These are phyloP conservation scores for Numenius arquata DNA, from an alignment of 2,113 vertebrate species.

Conservation along the genomic window DNA sequence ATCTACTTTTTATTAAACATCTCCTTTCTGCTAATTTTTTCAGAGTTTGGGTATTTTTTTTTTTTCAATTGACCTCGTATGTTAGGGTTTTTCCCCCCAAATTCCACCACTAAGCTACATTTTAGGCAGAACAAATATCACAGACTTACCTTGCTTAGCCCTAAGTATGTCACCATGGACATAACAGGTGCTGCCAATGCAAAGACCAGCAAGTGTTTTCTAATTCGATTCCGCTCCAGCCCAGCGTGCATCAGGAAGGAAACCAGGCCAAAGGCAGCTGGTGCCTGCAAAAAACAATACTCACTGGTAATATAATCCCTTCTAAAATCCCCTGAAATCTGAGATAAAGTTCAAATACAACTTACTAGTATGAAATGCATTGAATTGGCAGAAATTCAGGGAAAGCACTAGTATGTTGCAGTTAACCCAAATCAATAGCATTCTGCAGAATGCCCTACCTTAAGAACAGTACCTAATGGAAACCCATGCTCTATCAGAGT, in stretches of 20 bases:
- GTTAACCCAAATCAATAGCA: not conserved
- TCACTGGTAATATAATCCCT: not conserved
- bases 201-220: constrained; percentile 96
- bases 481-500: not conserved
- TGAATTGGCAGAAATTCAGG: not conserved
- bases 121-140: not conserved
- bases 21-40: not conserved
- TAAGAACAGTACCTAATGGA: not conserved
- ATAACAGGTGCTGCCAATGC: constrained; percentile 92
- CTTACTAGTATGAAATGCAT: not conserved
- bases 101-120: not conserved
- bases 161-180: constrained; percentile 92
- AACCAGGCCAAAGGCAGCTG: constrained; percentile 95
- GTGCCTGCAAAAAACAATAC: constrained; percentile 79
- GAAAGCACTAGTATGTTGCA: not conserved
- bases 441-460: not conserved
- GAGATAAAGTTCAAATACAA: not conserved
- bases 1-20: not conserved
- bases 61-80: not conserved
- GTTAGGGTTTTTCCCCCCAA: not conserved
- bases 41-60: not conserved
- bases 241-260: constrained; percentile 99
- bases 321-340: not conserved
- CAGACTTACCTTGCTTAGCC: constrained; percentile 89
- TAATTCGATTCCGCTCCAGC: constrained; percentile 95